Evolutionary conservation across 2,797 vertebrate genomes (phyloP), one percentile per base, ranked within the genome.

Genomic region (Loriculus beryllinus): DNA sequence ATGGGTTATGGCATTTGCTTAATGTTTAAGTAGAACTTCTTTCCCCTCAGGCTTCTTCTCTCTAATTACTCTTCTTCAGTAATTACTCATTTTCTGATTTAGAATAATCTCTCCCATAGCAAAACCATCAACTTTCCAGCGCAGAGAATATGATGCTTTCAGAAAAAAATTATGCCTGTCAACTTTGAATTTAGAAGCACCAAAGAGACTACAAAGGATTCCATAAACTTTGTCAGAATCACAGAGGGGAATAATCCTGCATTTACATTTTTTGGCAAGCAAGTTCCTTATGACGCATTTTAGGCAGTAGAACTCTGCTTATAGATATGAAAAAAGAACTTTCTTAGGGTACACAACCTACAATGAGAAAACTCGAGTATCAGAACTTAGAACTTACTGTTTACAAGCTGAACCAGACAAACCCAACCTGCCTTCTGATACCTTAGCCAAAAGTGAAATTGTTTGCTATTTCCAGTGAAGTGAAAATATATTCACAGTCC

Each of bases 11-110:
- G 33, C 75, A 87, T 74, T 95, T 75, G 77, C 87, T 78, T 88
- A 72, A 90, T 39, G 64, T 85, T 94, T 93, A 93, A 94, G 82
- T 91, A 95, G 91, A 95, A 86, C 95, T 91, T 93, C 78, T 95
- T 95, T 91, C 82, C 82, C 94, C 85, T 95, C 81, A 96, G 93
- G 79, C 79, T 95, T 80, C 91, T 91, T 91, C 84, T 85, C 78
- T 85, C 78, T 95, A 95, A 95, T 96, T 94, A 96, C 67, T 90
- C 74, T 88, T 93, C 84, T 92, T 88, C 68, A 86, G 91, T 92
- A 94, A 96, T 94, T 95, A 96, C 89, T 83, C 67, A 64, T 83
- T 93, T 92, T 94, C 76, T n/a, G 69, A 90, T 52, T 95, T 81
- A 45, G 0, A 88, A 81, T 82, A 70, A 79, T 48, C 35, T 67